Evolutionary conservation across 37 sponge, comb jelly and placozoan genomes (phyloP).

Genomic region (Cliona cf. orientalis): DNA sequence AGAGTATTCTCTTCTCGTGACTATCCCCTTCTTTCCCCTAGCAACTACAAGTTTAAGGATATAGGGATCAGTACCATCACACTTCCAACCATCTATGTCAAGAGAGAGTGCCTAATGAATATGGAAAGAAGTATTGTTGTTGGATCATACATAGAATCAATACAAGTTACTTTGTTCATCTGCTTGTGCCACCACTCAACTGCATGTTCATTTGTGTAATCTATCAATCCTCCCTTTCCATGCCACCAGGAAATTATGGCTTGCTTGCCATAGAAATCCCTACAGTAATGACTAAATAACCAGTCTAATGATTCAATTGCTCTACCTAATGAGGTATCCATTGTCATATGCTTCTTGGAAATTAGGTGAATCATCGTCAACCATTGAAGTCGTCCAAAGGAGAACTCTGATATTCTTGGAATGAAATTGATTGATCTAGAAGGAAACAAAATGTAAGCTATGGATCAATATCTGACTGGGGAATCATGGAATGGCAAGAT

Average conservation of each 20-base stretch:
- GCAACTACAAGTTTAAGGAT: conserved; percentile 60
- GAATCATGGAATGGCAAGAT: too few relatives aligned
- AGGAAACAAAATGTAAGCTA: not conserved
- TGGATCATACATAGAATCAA: not conserved
- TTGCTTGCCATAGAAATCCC: conserved; percentile 69
- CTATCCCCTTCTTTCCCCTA: conserved; percentile 50
- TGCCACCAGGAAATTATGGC: conserved; percentile 84
- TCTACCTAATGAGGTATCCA: conserved; percentile 74
- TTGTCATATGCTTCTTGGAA: conserved; percentile 74
- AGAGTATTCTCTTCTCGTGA: conserved; percentile 71
- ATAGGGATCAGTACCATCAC: conserved; percentile 90
- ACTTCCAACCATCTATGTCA: conserved; percentile 91
- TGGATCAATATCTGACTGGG: not conserved
- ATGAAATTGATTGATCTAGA: conserved; percentile 72
- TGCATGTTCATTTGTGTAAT: conserved; percentile 81
- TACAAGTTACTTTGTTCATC: conserved; percentile 57
- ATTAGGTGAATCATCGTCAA: conserved; percentile 80
- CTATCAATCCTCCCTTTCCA: conserved; percentile 84
- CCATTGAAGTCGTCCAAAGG: conserved; percentile 84
- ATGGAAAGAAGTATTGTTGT: not conserved
- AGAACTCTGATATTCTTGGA: conserved; percentile 63
- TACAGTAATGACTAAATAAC: too few relatives aligned
- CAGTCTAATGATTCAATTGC: not conserved
- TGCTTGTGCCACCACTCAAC: conserved; percentile 87
- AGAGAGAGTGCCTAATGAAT: conserved; percentile 40